A percentile compares a stretch with the other conserved stretches of the same genome.
phyloP scores from a whole-genome alignment of 2,888 invertebrate genomes.

The Agrochola circellaris region DNA sequence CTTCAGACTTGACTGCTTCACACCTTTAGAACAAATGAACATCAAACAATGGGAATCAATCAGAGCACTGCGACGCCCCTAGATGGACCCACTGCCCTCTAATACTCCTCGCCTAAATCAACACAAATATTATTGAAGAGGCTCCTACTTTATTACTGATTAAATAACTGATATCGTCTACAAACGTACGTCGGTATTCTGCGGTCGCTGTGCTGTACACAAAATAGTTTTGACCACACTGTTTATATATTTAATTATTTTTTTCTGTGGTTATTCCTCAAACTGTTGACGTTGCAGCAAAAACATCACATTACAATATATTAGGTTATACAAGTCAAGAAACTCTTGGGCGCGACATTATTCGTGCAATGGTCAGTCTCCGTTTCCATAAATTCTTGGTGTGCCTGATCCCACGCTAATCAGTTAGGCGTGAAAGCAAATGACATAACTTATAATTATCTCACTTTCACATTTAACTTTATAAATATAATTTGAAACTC shows the following conservation, averaged over 20 bases:
- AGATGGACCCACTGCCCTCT: neutral
- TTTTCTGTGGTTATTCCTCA: neutral
- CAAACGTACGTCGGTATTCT: neutral
- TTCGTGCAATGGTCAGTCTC: neutral
- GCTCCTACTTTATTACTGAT: neutral
- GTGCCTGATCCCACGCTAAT: neutral
- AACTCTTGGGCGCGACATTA: neutral
- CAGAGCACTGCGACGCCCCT: neutral
- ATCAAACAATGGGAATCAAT: neutral
- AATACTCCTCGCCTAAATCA: neutral
- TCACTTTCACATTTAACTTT: neutral
- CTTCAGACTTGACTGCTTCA: constrained; percentile 11
- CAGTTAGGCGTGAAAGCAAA: neutral
- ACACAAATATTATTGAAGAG: constrained; percentile 26
- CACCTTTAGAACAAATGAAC: constrained; percentile 4
- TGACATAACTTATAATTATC: neutral
- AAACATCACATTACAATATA: neutral
- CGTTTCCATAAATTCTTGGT: neutral
- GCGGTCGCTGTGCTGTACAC: constrained; percentile 9
- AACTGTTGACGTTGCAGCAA: neutral
- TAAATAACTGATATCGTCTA: neutral
- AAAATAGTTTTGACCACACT: constrained; percentile 1
- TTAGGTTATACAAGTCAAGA: too few relatives aligned
- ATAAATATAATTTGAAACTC: neutral
- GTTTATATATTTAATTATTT: neutral